Percentiles rank a stretch among this genome's conserved stretches.
These are phyloP conservation scores for Lucifuga dentata DNA, from an alignment of 2,113 vertebrate species.

Conservation along the genomic window DNA sequence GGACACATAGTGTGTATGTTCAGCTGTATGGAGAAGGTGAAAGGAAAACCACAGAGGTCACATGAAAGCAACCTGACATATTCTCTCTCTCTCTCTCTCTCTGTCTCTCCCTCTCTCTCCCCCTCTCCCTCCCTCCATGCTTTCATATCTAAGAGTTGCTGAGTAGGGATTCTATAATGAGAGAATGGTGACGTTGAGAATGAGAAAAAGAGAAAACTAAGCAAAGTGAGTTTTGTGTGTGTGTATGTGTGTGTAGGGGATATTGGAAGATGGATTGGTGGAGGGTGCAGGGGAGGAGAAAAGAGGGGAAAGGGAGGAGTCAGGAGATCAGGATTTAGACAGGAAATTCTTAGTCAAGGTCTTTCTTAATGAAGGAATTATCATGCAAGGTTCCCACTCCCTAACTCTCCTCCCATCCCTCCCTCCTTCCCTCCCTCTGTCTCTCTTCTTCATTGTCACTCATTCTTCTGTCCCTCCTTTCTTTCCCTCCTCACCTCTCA, in stretches of 20 bases:
- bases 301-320: slow-evolving; percentile 51
- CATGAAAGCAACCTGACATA: slow-evolving; percentile 46
- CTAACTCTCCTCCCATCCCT: neutral
- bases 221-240: slow-evolving; percentile 48
- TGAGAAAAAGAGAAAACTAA: slow-evolving; percentile 72
- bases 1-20: slow-evolving; percentile 31
- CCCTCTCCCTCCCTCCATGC: slow-evolving; percentile 14
- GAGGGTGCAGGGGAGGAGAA: slow-evolving; percentile 1
- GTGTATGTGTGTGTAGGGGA: neutral
- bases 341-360: slow-evolving; percentile 75
- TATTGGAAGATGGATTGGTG: neutral
- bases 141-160: slow-evolving; percentile 66
- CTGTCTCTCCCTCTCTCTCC: slow-evolving; percentile 7
- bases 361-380: slow-evolving; percentile 79
- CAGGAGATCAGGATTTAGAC: slow-evolving; percentile 65
- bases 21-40: slow-evolving; percentile 48
- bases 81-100: slow-evolving; percentile 13
- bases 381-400: slow-evolving; percentile 68
- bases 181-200: slow-evolving; percentile 66
- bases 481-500: slow-evolving; percentile 33
- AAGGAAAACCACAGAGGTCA: slow-evolving; percentile 48
- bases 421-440: slow-evolving; percentile 25
- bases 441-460: slow-evolving; percentile 47
- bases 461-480: slow-evolving; percentile 27
- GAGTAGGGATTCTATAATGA: slow-evolving; percentile 79